Evolutionary conservation across 2,113 vertebrate species (phyloP), one percentile per base, ranked within the genome.

Genomic region (Calidris pugnax): DNA sequence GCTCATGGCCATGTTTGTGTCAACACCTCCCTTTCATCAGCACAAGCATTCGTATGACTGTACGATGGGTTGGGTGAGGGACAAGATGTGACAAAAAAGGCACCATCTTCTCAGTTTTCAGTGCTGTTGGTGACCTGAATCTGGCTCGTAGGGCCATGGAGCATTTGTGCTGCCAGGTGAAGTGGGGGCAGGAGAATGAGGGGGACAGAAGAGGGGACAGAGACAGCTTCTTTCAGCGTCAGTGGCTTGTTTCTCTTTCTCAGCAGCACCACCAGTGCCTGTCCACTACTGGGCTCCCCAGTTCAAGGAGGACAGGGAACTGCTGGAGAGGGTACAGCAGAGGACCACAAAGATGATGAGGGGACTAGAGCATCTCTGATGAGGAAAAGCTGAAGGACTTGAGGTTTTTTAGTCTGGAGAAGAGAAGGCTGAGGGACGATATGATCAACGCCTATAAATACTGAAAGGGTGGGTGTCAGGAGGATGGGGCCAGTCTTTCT

Each of bases 21-120:
- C 21, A 73, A 32, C n/a, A 23, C 21, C 14, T 85, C 35, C 20
- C 33, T 50, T 80, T 93, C 30, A 26, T 45, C 41, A 72, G 41
- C 24, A 71, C 27, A 43, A 64, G 20, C 37, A n/a, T 33, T 55
- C 1, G 0, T 43, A 39, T 0, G 1, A 41, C 27, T 68, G 28
- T 53, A 24, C 1, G 0, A 15, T 50, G 73, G 79, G 64, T 6
- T 0, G 0, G 67, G n/a, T 0, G 0, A 33, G 50, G 26, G 26
- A 69, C 24, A 18, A 86, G 53, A 30, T 23, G 23, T 18, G 45
- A 76, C 51, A 69, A 39, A 77, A 85, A 68, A 30, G 11, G 35
- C 26, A 35, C 24, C 9, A 43, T 23, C 15, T 33, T 33, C 50
- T 32, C 24, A 13, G 23, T 73, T 83, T 69, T 53, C n/a, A 19